Percentiles rank a stretch among this genome's conserved stretches.
phyloP scores from a whole-genome alignment of 2,113 vertebrate genomes.

The Gulo gulo region DNA sequence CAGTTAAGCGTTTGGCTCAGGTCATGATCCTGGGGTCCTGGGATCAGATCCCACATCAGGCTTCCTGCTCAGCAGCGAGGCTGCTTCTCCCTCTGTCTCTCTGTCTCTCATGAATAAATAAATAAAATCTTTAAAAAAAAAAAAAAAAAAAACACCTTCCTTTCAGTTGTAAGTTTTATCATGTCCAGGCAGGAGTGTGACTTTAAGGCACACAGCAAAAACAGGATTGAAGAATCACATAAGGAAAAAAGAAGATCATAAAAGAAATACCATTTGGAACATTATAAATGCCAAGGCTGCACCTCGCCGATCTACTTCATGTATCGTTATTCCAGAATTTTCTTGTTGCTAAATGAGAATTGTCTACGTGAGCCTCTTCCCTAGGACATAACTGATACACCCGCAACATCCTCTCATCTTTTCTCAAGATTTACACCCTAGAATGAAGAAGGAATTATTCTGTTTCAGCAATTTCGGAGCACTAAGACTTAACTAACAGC shows the following conservation, averaged over 20 bases:
- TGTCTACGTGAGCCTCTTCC: not conserved
- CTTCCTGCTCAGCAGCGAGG: too few relatives aligned
- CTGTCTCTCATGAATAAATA: not conserved
- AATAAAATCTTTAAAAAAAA: not conserved
- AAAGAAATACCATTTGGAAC: not conserved
- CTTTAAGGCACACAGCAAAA: not conserved
- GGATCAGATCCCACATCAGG: too few relatives aligned
- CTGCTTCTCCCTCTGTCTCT: too few relatives aligned
- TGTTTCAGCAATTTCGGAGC: slow-evolving; percentile 28
- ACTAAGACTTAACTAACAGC: slow-evolving; percentile 43
- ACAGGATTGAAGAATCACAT: not conserved
- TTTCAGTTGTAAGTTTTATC: not conserved
- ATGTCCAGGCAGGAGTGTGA: not conserved
- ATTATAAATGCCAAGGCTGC: not conserved
- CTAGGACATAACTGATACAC: not conserved
- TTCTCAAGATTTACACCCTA: slow-evolving; percentile 43
- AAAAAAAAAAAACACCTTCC: not conserved
- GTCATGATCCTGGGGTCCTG: too few relatives aligned
- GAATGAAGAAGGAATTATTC: slow-evolving; percentile 18
- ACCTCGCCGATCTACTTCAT: accelerated
- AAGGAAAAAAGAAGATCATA: not conserved
- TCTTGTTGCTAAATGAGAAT: not conserved
- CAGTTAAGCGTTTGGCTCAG: too few relatives aligned
- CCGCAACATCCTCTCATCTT: not conserved
- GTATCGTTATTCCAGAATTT: not conserved